phyloP scores from a whole-genome alignment of 2,797 vertebrate species.

The Kryptolebias ocellatus region DNA sequence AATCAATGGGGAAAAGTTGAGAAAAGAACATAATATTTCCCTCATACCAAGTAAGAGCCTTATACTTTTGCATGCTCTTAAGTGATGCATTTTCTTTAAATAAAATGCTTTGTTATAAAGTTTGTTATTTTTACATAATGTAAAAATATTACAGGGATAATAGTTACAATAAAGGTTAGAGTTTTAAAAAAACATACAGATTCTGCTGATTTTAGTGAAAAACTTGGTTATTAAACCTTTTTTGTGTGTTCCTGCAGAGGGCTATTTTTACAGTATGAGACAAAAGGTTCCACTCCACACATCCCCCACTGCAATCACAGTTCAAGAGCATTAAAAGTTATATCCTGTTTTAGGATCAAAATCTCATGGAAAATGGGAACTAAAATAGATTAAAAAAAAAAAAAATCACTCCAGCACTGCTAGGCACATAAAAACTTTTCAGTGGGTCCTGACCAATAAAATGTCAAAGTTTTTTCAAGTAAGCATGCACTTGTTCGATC shows the following conservation, averaged over 20 bases:
- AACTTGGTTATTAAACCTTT: conserved; percentile 6
- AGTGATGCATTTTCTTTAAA: neutral
- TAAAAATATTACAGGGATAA: neutral
- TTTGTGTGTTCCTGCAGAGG: neutral
- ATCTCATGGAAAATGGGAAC: conserved; percentile 13
- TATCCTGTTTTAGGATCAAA: conserved; percentile 8
- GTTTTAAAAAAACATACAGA: neutral
- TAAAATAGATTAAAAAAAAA: neutral
- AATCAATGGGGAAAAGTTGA: conserved; percentile 44
- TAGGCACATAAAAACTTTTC: neutral
- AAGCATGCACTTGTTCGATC: neutral
- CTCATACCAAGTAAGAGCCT: no score
- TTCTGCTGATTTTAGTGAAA: conserved; percentile 4
- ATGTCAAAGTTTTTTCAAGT: neutral
- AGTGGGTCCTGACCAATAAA: neutral
- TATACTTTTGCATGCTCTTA: neutral
- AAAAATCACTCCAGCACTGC: neutral
- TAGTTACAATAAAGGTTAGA: neutral
- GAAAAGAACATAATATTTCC: conserved; percentile 29
- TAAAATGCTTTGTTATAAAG: neutral
- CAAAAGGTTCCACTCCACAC: conserved; percentile 20
- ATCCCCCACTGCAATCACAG: neutral
- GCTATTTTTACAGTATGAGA: conserved; percentile 12
- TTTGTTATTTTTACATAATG: neutral
- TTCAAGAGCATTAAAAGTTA: conserved; percentile 29